phyloP scores from a whole-genome alignment of 2,113 vertebrate species.

The Notothenia rossii region DNA sequence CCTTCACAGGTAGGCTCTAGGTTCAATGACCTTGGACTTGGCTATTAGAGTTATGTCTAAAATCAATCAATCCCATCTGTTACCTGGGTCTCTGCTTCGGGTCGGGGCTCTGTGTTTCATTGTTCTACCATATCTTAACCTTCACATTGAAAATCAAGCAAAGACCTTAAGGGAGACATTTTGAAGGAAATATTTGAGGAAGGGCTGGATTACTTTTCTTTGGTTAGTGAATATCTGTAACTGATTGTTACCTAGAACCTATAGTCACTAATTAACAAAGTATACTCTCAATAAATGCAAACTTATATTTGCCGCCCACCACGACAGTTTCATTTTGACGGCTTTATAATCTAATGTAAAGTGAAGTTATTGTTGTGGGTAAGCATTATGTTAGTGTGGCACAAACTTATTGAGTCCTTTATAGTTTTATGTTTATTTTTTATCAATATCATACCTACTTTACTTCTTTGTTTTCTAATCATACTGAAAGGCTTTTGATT shows the following conservation, averaged over 20 bases:
- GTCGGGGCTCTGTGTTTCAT: slow-evolving; percentile 10
- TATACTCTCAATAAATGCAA: background rate
- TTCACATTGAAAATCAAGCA: slow-evolving; percentile 10
- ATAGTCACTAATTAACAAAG: background rate
- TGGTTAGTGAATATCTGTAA: slow-evolving; percentile 4
- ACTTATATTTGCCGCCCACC: background rate
- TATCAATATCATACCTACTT: slow-evolving; percentile 15
- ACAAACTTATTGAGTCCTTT: background rate
- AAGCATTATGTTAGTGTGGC: background rate
- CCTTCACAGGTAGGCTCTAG: background rate
- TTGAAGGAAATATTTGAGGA: background rate
- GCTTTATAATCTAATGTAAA: background rate
- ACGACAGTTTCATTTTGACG: background rate
- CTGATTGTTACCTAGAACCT: background rate
- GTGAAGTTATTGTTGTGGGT: background rate
- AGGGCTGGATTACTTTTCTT: background rate
- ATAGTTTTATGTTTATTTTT: slow-evolving; percentile 10
- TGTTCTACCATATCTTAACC: slow-evolving; percentile 16
- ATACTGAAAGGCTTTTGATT: slow-evolving; percentile 67
- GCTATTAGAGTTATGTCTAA: slow-evolving; percentile 38
- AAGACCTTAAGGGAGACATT: background rate
- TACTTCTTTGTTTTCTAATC: slow-evolving; percentile 55
- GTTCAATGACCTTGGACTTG: slow-evolving; percentile 55
- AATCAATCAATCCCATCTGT: slow-evolving; percentile 56
- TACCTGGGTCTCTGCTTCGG: slow-evolving; percentile 40